These are phyloP conservation scores for Ceriagrion tenellum DNA, from an alignment of 2,888 invertebrate species.

Conservation along the genomic window DNA sequence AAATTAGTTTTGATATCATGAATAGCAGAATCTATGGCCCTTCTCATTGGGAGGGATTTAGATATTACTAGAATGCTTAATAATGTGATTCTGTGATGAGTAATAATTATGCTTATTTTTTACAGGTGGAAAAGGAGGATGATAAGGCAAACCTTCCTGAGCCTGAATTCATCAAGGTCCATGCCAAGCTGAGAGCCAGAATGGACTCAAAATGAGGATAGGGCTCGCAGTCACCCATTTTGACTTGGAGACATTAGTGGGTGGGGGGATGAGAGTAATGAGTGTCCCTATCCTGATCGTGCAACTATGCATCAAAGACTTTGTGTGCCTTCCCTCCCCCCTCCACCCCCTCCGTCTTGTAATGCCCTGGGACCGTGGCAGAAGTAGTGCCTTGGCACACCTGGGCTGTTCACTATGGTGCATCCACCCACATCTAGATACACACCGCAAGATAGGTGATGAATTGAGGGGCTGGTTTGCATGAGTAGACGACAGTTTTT, in stretches of 20 bases:
- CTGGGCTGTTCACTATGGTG: constrained; percentile 45
- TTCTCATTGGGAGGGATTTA: no score
- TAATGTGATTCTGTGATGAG: no score
- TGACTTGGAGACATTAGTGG: constrained; percentile 5
- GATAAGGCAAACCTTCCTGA: constrained; percentile 72
- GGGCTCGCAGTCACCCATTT: constrained; percentile 29
- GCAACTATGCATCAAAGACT: constrained; percentile 57
- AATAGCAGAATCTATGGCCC: no score
- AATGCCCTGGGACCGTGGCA: constrained; percentile 63
- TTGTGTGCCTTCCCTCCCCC: constrained; percentile 63
- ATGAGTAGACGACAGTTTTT: constrained; percentile 55
- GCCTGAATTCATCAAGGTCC: constrained; percentile 82
- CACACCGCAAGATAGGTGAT: constrained; percentile 37
- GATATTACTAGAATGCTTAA: background rate
- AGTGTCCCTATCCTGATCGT: constrained; percentile 42
- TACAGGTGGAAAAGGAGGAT: constrained; percentile 73
- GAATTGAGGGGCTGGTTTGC: constrained; percentile 49
- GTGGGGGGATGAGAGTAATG: constrained; percentile 55
- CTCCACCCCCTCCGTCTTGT: constrained; percentile 48
- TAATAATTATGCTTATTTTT: constrained; percentile 60
- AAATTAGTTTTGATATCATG: no score
- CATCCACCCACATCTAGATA: constrained; percentile 59
- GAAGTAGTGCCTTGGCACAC: constrained; percentile 65
- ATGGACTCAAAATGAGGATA: constrained; percentile 75
- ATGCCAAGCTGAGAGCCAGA: constrained; percentile 82